Conservation (phyloP, 2,113 vertebrate genomes). For the Perca flavescens region DNA sequence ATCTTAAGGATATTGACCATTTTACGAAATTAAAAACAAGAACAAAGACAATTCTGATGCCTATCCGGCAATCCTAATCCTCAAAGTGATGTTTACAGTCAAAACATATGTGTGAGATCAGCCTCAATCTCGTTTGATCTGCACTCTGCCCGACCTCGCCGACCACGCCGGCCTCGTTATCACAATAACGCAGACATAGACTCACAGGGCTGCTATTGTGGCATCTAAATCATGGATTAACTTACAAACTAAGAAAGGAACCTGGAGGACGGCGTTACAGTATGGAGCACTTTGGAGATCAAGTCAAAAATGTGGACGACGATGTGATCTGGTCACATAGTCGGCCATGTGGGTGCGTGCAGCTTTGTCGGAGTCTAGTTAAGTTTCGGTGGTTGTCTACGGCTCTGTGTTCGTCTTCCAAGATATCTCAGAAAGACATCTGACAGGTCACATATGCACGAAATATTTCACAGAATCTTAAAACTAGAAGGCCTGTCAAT, state of each 20-base stretch:
- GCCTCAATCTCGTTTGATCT: not conserved
- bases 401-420: too few species aligned
- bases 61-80: conserved; percentile 33
- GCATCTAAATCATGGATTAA: conserved; percentile 26
- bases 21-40: conserved; percentile 18
- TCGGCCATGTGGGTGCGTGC: not conserved
- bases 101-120: conserved; percentile 25
- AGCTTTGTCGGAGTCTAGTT: not conserved
- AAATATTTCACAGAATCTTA: not conserved
- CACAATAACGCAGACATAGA: not conserved
- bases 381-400: not conserved
- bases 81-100: conserved; percentile 11
- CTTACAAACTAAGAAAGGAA: conserved; percentile 30
- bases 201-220: not conserved
- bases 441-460: not conserved
- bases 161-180: not conserved
- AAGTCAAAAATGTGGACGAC: not conserved
- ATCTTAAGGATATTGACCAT: not conserved
- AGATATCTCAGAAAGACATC: not conserved
- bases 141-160: not conserved
- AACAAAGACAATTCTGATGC: not conserved
- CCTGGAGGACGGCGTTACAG: not conserved
- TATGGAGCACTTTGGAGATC: not conserved
- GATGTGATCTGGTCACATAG: too few species aligned
- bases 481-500: not conserved